A percentile compares a stretch with the other conserved stretches of the same genome.
Conservation (phyloP, 2,797 vertebrate species). For the Triplophysa yarkandensis region DNA sequence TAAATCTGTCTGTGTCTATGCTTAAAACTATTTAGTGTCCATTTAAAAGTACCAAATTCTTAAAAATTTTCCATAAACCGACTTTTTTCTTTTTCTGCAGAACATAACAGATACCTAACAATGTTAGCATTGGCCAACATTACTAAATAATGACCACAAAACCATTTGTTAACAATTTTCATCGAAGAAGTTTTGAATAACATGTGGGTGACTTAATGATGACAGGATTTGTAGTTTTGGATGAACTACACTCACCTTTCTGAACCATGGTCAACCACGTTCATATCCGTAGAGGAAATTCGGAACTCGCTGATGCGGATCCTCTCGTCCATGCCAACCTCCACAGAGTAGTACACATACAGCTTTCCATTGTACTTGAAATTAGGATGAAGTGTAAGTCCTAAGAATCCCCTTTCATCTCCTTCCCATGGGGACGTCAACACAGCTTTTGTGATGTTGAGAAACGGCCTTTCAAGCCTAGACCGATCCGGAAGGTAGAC, state of each 20-base stretch:
- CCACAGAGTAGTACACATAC: slow-evolving; percentile 93
- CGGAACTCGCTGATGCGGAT: slow-evolving; percentile 95
- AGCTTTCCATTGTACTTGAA: slow-evolving; percentile 88
- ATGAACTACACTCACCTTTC: slow-evolving; percentile 81
- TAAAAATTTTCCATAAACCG: too few relatives aligned
- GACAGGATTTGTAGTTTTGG: too few relatives aligned
- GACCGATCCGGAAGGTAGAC: slow-evolving; percentile 84
- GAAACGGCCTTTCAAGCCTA: slow-evolving; percentile 83
- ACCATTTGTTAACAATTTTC: too few relatives aligned
- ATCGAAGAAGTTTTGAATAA: too few relatives aligned
- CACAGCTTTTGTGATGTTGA: slow-evolving; percentile 87
- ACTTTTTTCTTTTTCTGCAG: too few relatives aligned
- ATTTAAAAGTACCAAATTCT: too few relatives aligned
- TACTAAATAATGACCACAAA: too few relatives aligned
- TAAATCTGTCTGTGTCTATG: too few relatives aligned
- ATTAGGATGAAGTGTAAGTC: slow-evolving; percentile 87
- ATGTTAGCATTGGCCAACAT: too few relatives aligned
- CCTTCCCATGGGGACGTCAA: slow-evolving; percentile 96
- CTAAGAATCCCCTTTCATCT: slow-evolving; percentile 93
- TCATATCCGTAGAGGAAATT: slow-evolving; percentile 84
- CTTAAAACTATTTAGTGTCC: too few relatives aligned
- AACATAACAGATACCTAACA: too few relatives aligned
- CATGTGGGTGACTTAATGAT: too few relatives aligned
- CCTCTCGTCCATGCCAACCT: slow-evolving; percentile 83
- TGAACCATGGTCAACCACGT: slow-evolving; percentile 87